Base-by-base conservation (phyloP, 2,888 invertebrate species). In the Drosophila tanythrix region DNA sequence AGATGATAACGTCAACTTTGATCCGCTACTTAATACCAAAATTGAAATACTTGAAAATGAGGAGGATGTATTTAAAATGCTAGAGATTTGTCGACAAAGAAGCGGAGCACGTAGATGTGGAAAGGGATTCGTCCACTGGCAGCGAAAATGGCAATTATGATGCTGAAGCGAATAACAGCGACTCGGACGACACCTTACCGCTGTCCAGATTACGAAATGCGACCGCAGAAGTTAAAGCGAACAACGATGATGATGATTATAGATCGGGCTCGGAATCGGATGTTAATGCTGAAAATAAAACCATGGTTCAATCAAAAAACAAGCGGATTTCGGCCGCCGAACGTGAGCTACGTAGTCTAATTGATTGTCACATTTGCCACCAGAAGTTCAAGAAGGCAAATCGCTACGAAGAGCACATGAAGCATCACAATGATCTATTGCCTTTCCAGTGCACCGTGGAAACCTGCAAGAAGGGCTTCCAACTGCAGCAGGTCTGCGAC, bases 331-430 rank as follows among this genome's bases (percentile, higher is more conserved):
- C 88, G 0, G 73, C 81, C 1, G 55, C 79, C 1, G 87, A 86
- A 13, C 78, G 82, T 2, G 79, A 87, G 10, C 52, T 79, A 6
- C 83, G 82, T 52, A 76, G 71, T 0, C 72, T 79, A 2, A 88
- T 92, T 15, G 86, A 92, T 40, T 92, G 92, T 52, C 90, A 92
- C 48, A 91, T 92, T 43, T 92, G 92, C 43, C 88, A 88, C 13
- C 88, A 91, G 64, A 89, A 85, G 33, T 92, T 92, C 48, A 90
- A 90, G 31, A 92, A 90, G 40, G 72, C 79, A 2, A 79, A 79
- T n/a, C 81, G 86, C 33, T 91, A 92, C 40, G 84, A 91, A 40
- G 89, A 90, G 27, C 92, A 92, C 33, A 92, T 92, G 92, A 91
- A 90, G 35, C 84, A 87, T 11, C 93, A 92, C 71, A 88, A 92